phyloP scores from a whole-genome alignment of 2,888 invertebrate species.

The Coelopa pilipes region DNA sequence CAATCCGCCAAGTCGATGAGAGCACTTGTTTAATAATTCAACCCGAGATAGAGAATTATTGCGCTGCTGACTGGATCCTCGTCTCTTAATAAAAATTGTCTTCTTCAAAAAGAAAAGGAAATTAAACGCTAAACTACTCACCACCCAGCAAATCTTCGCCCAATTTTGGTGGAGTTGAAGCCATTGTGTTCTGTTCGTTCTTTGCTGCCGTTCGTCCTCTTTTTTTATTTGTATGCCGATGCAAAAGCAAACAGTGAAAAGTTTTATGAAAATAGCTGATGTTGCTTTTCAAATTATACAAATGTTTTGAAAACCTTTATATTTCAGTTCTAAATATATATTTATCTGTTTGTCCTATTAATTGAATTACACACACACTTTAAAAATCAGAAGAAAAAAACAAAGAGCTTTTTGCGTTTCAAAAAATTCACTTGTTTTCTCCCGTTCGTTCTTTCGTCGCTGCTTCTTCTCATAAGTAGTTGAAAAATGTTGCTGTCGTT shows the following conservation, averaged over 20 bases:
- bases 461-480: not conserved
- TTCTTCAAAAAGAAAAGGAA: too few relatives aligned
- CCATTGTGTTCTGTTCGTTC: conserved; percentile 57
- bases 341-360: too few relatives aligned
- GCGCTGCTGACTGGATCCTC: too few relatives aligned
- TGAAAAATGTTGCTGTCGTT: not conserved
- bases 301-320: not conserved
- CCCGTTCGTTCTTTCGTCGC: not conserved
- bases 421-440: not conserved
- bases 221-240: not conserved
- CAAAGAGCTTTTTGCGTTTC: not conserved
- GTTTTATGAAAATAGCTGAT: not conserved
- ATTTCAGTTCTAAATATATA: too few relatives aligned
- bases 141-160: conserved; percentile 66
- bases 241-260: not conserved
- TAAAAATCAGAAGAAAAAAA: too few relatives aligned
- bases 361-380: too few relatives aligned
- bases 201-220: not conserved
- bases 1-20: too few relatives aligned
- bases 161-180: conserved; percentile 64
- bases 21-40: too few relatives aligned
- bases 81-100: too few relatives aligned
- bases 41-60: too few relatives aligned
- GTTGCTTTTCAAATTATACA: not conserved
- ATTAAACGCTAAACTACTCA: conserved; percentile 52